Percentiles rank a stretch among this genome's conserved stretches.
Evolutionary conservation across 2,113 vertebrate genomes (phyloP).

Genomic region (Gobio gobio): DNA sequence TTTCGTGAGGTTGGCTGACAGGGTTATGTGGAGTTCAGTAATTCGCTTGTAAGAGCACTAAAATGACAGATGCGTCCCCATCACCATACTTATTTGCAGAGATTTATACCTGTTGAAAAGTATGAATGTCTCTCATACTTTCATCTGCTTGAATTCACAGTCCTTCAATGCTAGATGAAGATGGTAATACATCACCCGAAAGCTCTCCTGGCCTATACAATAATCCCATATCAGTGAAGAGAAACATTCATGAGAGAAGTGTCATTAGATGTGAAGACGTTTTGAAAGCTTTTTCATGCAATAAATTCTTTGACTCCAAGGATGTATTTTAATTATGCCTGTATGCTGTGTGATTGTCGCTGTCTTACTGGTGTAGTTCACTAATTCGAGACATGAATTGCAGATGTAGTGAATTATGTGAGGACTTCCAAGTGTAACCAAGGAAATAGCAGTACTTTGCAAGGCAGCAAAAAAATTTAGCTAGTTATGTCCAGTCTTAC

Average conservation of each 20-base stretch:
- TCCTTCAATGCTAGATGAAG: constrained; percentile 13
- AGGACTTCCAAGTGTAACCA: not conserved
- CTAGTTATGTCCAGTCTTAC: not conserved
- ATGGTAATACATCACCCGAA: not conserved
- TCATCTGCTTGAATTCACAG: constrained; percentile 2
- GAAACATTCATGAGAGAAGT: not conserved
- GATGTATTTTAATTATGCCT: not conserved
- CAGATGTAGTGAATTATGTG: constrained; percentile 12
- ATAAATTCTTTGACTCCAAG: not conserved
- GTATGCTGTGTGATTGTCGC: constrained; percentile 8
- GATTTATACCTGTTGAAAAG: constrained; percentile 25
- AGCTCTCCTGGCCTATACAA: not conserved
- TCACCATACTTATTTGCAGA: not conserved
- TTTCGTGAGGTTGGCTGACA: constrained; percentile 20
- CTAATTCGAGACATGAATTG: not conserved
- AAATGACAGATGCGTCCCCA: constrained; percentile 8
- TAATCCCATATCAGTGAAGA: not conserved
- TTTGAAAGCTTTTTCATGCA: not conserved
- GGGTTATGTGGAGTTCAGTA: constrained; percentile 65
- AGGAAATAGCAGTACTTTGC: not conserved
- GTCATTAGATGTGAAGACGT: constrained; percentile 11
- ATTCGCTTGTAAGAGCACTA: constrained; percentile 38
- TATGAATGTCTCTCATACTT: not conserved
- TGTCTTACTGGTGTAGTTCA: not conserved
- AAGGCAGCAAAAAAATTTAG: not conserved